These are phyloP conservation scores for Criorhina ranunculi DNA, from an alignment of 2,888 invertebrate genomes.

Conservation along the genomic window DNA sequence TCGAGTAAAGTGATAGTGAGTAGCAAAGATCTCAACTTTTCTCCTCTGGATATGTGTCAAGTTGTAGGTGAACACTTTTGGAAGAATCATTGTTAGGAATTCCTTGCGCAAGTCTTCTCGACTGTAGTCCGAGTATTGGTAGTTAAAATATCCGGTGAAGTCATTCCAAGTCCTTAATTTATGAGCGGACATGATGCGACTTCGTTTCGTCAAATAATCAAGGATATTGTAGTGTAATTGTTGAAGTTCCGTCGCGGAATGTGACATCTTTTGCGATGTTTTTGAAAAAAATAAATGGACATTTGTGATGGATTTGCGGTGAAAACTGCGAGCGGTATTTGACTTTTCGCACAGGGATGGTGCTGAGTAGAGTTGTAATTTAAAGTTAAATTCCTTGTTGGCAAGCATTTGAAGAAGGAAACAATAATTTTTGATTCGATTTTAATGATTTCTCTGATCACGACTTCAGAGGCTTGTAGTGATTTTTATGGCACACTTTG, in stretches of 20 bases:
- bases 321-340: not conserved
- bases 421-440: too few species aligned
- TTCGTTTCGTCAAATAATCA: constrained; percentile 47
- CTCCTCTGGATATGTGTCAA: constrained; percentile 32
- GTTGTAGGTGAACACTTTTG: constrained; percentile 49
- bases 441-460: too few species aligned
- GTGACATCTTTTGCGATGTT: constrained; percentile 11
- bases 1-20: constrained; percentile 7
- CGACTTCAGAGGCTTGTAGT: too few species aligned
- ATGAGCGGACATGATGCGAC: constrained; percentile 54
- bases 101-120: constrained; percentile 46
- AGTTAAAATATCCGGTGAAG: constrained; percentile 6
- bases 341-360: not conserved
- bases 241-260: not conserved
- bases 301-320: not conserved
- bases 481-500: too few species aligned
- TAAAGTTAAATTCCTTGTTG: too few species aligned
- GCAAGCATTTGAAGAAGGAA: too few species aligned
- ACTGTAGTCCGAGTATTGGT: constrained; percentile 46
- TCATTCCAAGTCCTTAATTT: constrained; percentile 41
- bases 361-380: not conserved
- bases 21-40: constrained; percentile 59
- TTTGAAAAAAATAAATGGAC: not conserved
- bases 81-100: constrained; percentile 50
- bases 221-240: constrained; percentile 46